Evolutionary conservation across 1,140 invertebrate species (phyloP), one percentile per base, ranked within the genome.

Genomic region (Drosophila mauritiana): DNA sequence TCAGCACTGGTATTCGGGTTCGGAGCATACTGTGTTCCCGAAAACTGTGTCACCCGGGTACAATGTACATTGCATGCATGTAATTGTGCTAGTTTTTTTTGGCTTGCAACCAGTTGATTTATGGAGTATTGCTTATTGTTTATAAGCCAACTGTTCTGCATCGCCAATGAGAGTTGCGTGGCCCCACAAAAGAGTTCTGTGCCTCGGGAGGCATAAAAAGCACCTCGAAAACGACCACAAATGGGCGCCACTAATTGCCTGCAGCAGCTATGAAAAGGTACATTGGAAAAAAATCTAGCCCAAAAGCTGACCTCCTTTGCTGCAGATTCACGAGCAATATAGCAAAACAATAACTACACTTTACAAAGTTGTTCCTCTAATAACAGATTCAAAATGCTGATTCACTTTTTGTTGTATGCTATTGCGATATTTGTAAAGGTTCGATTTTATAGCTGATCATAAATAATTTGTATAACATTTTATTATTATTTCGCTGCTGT

Each of bases 51-150:
- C 80, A 73, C 54, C 31, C 8, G 31, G 31, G 7, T 31, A 31
- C 31, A 10, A 31, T 31, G 31, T 31, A 45, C 27, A 78, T 78
- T 62, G 54, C 43, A 57, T 78, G 61, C 73, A 54, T 48, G 70
- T 78, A 73, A 55, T 56, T 54, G 40, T 43, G 58, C 36, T 25
- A 37, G 53, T 27, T 25, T 34, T 22, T 27, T 34, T 13, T 12
- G 20, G 15, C 27, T 39, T 45, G 56, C 22, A 20, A 20, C 34
- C 22, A 27, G 27, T 49, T 62, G 61, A 67, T 79, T 83, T 83
- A 82, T 78, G 75, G 74, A 45, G 34, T 57, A 78, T 82, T 82
- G 74, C 56, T 61, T 57, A 78, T 82, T 82, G 69, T 64, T 61
- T 31, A 36, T 61, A 65, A 13, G 37, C 12, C 63, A 61, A 31